Conservation (phyloP, 2,888 invertebrate genomes). For the Zootermopsis nevadensis region DNA sequence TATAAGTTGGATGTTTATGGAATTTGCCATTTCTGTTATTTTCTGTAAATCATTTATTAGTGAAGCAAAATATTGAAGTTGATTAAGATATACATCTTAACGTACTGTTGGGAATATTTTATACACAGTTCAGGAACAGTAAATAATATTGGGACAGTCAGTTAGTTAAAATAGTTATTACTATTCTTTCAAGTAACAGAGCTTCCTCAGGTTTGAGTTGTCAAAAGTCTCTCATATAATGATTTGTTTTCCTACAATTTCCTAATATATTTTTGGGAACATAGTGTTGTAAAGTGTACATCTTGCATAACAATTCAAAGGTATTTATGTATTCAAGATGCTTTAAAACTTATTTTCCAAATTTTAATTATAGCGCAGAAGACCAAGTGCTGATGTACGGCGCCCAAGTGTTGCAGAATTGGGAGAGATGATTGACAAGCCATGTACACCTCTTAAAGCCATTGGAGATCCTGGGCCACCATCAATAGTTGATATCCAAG, state of each 20-base stretch:
- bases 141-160: too few relatives aligned
- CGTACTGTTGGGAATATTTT: too few relatives aligned
- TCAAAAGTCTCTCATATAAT: neutral
- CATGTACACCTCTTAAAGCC: constrained; percentile 87
- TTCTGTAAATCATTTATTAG: too few relatives aligned
- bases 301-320: neutral
- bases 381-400: constrained; percentile 91
- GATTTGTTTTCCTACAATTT: neutral
- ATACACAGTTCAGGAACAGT: too few relatives aligned
- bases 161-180: too few relatives aligned
- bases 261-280: neutral
- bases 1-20: too few relatives aligned
- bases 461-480: constrained; percentile 87
- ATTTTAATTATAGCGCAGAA: constrained; percentile 70
- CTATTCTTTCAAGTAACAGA: too few relatives aligned
- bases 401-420: constrained; percentile 91
- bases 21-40: too few relatives aligned
- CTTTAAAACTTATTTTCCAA: neutral
- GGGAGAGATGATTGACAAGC: constrained; percentile 90
- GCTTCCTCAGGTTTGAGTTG: neutral
- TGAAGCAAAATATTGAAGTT: too few relatives aligned
- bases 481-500: constrained; percentile 90
- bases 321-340: neutral
- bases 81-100: too few relatives aligned
- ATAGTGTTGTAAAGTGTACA: neutral